phyloP scores from a whole-genome alignment of 2,797 vertebrate species.

The Florisuga fusca region DNA sequence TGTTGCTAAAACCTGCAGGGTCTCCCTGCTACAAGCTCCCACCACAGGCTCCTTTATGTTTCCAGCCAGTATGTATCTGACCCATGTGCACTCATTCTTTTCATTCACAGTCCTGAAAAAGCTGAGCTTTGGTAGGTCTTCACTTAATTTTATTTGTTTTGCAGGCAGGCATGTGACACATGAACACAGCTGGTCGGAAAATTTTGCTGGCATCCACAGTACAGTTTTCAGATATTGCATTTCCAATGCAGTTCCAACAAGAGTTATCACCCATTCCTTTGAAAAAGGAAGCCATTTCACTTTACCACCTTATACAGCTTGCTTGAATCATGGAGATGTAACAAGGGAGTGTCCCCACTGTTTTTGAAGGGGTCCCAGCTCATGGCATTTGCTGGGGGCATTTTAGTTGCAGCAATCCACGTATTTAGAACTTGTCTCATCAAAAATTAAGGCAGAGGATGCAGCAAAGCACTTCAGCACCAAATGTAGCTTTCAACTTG shows the following conservation, averaged over 20 bases:
- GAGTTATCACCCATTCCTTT: not conserved
- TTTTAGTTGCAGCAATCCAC: not conserved
- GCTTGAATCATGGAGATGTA: not conserved
- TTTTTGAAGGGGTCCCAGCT: not conserved
- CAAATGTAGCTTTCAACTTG: not conserved
- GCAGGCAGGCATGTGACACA: not conserved
- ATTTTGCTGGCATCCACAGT: not conserved
- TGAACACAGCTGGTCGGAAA: not conserved
- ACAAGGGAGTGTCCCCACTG: not conserved
- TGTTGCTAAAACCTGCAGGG: not conserved
- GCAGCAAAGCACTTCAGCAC: not conserved
- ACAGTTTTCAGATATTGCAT: not conserved
- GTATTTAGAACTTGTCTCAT: not conserved
- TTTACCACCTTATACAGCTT: not conserved
- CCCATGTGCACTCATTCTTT: rapidly evolving
- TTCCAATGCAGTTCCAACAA: not conserved
- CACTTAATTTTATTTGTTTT: not conserved
- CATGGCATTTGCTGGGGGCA: not conserved
- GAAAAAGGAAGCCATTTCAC: not conserved
- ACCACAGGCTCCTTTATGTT: not conserved
- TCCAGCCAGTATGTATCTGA: not conserved
- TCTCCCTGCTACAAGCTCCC: not conserved
- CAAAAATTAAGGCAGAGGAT: not conserved
- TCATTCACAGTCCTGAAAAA: not conserved
- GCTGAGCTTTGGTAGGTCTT: not conserved